Evolutionary conservation across 2,888 invertebrate genomes (phyloP).

Genomic region (Nephrotoma appendiculata): DNA sequence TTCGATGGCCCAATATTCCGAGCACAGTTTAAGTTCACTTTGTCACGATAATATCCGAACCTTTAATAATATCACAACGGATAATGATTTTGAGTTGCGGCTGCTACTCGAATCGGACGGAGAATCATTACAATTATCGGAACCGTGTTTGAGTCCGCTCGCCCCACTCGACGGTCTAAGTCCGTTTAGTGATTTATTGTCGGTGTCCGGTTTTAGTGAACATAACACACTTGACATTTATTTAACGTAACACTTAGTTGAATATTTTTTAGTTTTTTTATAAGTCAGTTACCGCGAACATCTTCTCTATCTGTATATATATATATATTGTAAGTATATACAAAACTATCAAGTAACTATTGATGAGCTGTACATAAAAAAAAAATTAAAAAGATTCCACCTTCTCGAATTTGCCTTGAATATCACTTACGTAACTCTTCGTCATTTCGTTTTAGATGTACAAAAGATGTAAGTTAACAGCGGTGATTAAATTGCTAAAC

Average conservation of each 20-base stretch:
- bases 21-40: conserved; percentile 1
- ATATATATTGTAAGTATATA: neutral
- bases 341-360: conserved; percentile 13
- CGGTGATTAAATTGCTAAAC: neutral
- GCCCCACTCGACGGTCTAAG: conserved; percentile 17
- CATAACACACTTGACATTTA: conserved; percentile 24
- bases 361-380: conserved; percentile 24
- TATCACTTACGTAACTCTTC: neutral
- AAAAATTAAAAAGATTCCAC: conserved; percentile 7
- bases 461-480: neutral
- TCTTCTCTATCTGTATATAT: neutral
- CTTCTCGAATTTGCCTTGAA: neutral
- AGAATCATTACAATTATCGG: conserved; percentile 35
- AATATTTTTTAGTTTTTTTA: neutral
- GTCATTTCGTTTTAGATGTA: neutral
- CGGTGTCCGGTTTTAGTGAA: conserved; percentile 23
- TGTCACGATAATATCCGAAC: neutral
- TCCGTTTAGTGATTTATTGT: conserved; percentile 27
- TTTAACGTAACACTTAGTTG: conserved; percentile 24
- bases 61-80: neutral
- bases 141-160: conserved; percentile 25
- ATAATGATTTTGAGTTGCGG: conserved; percentile 25
- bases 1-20: neutral
- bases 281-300: neutral
- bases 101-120: conserved; percentile 43